Evolutionary conservation across 2,888 invertebrate species (phyloP).

Genomic region (Osedax fenrisi): DNA sequence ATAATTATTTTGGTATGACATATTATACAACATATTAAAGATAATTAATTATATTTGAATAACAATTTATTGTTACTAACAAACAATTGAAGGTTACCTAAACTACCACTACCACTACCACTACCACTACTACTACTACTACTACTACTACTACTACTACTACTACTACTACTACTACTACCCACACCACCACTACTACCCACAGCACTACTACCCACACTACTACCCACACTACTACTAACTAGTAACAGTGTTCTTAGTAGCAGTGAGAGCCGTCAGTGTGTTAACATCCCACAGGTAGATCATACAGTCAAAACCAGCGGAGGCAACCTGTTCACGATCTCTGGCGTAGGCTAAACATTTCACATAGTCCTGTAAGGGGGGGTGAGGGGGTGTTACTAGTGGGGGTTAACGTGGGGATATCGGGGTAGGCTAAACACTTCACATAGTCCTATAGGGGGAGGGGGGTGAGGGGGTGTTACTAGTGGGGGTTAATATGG

Average conservation of each 20-base stretch:
- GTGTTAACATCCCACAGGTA: conserved; percentile 98
- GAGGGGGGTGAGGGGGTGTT: not conserved
- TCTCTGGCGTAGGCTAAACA: conserved; percentile 93
- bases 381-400: not conserved
- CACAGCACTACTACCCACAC: not conserved
- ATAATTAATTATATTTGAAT: no score
- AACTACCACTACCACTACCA: no score
- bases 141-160: no score
- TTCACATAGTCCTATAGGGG: conserved; percentile 73
- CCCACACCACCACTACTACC: no score
- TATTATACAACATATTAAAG: no score
- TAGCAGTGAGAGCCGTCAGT: conserved; percentile 86
- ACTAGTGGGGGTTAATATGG: not conserved
- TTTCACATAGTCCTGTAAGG: conserved; percentile 73
- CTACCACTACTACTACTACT: no score
- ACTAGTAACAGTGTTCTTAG: conserved; percentile 96
- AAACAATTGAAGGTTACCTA: no score
- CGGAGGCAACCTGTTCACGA: conserved; percentile 76
- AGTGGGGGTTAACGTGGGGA: not conserved
- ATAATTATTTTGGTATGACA: no score
- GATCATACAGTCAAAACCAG: conserved; percentile 86
- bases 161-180: no score
- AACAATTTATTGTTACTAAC: no score
- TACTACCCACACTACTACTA: conserved; percentile 40
- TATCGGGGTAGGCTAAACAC: conserved; percentile 76